Conservation (phyloP, 2,113 vertebrate genomes). For the Limanda limanda region DNA sequence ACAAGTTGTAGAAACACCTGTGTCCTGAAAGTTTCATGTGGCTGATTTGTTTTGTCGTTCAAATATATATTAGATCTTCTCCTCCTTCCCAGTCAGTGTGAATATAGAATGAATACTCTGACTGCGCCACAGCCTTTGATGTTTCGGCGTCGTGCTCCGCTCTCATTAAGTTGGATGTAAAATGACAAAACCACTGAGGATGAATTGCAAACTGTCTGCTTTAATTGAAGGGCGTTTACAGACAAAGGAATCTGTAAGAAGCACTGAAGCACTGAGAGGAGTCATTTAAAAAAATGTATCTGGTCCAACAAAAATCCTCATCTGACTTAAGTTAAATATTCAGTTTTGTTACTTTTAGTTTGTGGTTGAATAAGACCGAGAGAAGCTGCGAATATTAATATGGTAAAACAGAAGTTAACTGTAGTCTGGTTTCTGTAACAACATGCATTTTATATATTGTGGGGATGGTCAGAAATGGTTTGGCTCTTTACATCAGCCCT, state of each 20-base stretch:
- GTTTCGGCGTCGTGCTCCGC: slow-evolving; percentile 33
- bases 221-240: slow-evolving; percentile 50
- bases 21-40: slow-evolving; percentile 40
- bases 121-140: slow-evolving; percentile 47
- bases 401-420: no score
- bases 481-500: not conserved
- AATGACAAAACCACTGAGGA: slow-evolving; percentile 38
- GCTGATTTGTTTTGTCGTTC: slow-evolving; percentile 23
- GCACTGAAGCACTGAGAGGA: not conserved
- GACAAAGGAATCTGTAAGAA: slow-evolving; percentile 21
- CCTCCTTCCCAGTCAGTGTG: slow-evolving; percentile 33
- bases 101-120: slow-evolving; percentile 45
- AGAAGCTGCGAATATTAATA: not conserved
- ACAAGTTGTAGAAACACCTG: slow-evolving; percentile 14
- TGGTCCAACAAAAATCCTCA: slow-evolving; percentile 14
- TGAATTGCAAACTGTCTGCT: slow-evolving; percentile 52
- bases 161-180: slow-evolving; percentile 56
- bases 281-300: slow-evolving; percentile 28
- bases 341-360: slow-evolving; percentile 1
- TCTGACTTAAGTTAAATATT: slow-evolving; percentile 27
- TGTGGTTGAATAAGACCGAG: slow-evolving; percentile 9
- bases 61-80: slow-evolving; percentile 28
- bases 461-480: no score
- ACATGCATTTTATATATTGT: no score
- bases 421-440: no score